Percentiles rank a stretch among this genome's conserved stretches.
phyloP scores from a whole-genome alignment of 1,140 invertebrate genomes.

The Drosophila oshimai region DNA sequence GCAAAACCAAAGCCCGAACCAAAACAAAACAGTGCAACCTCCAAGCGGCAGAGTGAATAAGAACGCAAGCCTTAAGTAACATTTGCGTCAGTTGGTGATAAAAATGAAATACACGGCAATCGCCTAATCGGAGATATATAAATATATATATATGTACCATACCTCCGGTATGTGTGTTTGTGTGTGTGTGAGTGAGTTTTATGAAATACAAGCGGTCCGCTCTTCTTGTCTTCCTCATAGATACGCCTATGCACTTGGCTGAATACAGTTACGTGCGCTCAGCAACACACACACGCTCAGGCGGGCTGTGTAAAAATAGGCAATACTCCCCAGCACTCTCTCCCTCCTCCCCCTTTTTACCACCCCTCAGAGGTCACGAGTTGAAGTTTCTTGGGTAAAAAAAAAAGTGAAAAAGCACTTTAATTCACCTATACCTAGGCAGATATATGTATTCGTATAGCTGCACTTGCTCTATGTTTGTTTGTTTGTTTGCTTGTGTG shows the following conservation, averaged over 20 bases:
- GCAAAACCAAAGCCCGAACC: background rate
- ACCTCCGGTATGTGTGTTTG: no score
- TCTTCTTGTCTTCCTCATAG: conserved; percentile 30
- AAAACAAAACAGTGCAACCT: conserved; percentile 7
- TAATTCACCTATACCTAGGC: background rate
- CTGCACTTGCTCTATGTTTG: conserved; percentile 48
- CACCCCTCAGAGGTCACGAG: conserved; percentile 66
- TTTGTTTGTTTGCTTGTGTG: conserved; percentile 16
- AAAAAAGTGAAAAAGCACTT: background rate
- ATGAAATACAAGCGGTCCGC: conserved; percentile 23
- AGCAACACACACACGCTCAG: conserved; percentile 19
- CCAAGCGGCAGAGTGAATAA: background rate
- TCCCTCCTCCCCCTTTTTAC: background rate
- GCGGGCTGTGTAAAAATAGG: conserved; percentile 68
- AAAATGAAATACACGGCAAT: conserved; percentile 40
- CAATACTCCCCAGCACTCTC: conserved; percentile 41
- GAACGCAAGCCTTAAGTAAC: conserved; percentile 43
- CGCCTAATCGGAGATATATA: conserved; percentile 57
- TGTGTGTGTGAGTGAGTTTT: conserved; percentile 32
- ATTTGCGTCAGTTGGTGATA: conserved; percentile 56
- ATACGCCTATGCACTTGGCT: conserved; percentile 63
- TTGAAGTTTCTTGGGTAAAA: conserved; percentile 60
- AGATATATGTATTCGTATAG: background rate
- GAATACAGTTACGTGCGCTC: conserved; percentile 75
- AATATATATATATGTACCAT: conserved; percentile 7